Evolutionary conservation across 2,797 vertebrate species (phyloP).

Genomic region (Novumbra hubbsi): DNA sequence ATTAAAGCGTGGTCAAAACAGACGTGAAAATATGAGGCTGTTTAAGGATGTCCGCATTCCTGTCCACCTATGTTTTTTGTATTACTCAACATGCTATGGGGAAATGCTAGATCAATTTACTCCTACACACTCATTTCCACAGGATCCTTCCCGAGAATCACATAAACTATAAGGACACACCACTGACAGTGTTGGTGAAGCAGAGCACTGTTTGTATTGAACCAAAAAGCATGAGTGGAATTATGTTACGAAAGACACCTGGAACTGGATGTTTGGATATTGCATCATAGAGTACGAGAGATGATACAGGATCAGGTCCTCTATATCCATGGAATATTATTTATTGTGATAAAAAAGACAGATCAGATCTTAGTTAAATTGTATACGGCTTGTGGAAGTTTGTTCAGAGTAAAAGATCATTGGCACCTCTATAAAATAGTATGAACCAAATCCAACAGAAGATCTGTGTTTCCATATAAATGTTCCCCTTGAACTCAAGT

Average conservation of each 20-base stretch:
- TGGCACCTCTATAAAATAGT: too few relatives aligned
- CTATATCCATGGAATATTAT: neutral
- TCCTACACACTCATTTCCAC: slow-evolving; percentile 33
- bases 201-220: slow-evolving; percentile 1
- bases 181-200: neutral
- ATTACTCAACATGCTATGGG: slow-evolving; percentile 22
- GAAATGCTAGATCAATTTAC: slow-evolving; percentile 26
- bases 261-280: neutral
- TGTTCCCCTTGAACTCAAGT: too few relatives aligned
- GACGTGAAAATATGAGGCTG: slow-evolving; percentile 48
- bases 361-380: too few relatives aligned
- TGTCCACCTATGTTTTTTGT: slow-evolving; percentile 24
- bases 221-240: neutral
- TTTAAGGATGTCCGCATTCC: slow-evolving; percentile 55
- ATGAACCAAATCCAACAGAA: too few relatives aligned
- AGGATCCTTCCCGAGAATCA: slow-evolving; percentile 23
- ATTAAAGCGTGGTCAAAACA: slow-evolving; percentile 49
- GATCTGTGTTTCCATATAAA: too few relatives aligned
- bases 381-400: too few relatives aligned
- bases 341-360: neutral
- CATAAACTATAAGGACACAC: slow-evolving; percentile 9
- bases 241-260: neutral
- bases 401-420: too few relatives aligned
- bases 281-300: neutral
- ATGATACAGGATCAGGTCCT: neutral